phyloP scores from a whole-genome alignment of 2,888 invertebrate genomes.

The Ochropleura leucogaster region DNA sequence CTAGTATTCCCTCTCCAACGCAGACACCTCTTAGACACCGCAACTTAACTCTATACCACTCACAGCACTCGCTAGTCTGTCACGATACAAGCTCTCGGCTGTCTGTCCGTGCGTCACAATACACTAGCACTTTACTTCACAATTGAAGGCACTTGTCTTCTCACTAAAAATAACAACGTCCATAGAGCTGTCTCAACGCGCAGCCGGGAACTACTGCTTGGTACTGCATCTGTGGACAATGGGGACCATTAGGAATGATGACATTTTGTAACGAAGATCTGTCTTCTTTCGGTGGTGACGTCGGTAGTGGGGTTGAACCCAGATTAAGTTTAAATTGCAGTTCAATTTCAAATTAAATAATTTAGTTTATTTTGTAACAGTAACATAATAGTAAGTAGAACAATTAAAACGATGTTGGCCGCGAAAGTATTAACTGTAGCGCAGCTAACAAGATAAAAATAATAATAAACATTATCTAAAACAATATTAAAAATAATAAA shows the following conservation, averaged over 20 bases:
- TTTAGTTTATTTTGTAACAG: no score
- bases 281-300: no score
- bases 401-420: no score
- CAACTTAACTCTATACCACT: constrained; percentile 34
- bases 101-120: constrained; percentile 39
- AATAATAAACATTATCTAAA: no score
- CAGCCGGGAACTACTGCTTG: constrained; percentile 75
- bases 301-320: no score
- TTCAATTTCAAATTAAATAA: no score
- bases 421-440: no score
- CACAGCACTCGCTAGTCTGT: constrained; percentile 53
- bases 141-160: constrained; percentile 83
- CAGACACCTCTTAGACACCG: constrained; percentile 27
- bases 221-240: constrained; percentile 80
- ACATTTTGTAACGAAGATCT: no score
- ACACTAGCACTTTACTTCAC: constrained; percentile 64
- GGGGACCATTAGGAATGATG: neutral
- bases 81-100: constrained; percentile 40
- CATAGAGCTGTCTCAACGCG: constrained; percentile 73
- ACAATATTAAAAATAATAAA: no score
- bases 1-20: constrained; percentile 30
- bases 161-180: constrained; percentile 77
- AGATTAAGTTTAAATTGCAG: no score
- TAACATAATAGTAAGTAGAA: no score
- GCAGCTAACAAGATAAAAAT: no score